These are phyloP conservation scores for Stegostoma tigrinum DNA, from an alignment of 2,113 vertebrate species.

Conservation along the genomic window DNA sequence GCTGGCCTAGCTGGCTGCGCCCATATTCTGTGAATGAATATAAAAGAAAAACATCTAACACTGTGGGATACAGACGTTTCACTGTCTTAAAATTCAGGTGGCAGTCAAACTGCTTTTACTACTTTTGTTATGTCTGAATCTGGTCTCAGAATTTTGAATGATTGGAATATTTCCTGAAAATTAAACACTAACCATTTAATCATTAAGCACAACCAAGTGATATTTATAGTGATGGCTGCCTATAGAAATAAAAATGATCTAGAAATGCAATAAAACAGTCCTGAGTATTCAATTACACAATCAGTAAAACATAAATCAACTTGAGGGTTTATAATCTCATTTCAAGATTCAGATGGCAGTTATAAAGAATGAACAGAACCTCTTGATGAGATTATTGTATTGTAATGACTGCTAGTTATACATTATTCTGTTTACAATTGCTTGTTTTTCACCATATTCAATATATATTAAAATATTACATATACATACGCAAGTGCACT, in stretches of 20 bases:
- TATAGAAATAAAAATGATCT: neutral
- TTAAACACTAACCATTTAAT: neutral
- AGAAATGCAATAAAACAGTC: neutral
- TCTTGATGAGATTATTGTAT: neutral
- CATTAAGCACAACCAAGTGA: neutral
- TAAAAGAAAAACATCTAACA: neutral
- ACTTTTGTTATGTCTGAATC: neutral
- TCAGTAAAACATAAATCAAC: neutral
- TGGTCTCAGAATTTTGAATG: neutral
- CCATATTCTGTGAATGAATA: no score
- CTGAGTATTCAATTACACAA: neutral
- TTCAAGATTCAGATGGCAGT: slow-evolving; percentile 15
- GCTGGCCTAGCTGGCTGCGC: no score
- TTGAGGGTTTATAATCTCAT: neutral
- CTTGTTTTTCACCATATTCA: neutral
- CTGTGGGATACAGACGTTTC: neutral
- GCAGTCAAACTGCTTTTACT: neutral
- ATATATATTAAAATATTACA: neutral
- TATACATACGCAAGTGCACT: neutral
- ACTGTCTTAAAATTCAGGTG: neutral
- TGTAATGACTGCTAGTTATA: slow-evolving; percentile 1
- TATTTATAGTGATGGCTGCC: neutral
- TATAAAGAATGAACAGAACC: slow-evolving; percentile 18
- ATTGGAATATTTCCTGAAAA: neutral
- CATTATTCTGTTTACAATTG: neutral